Conservation (phyloP, 2,888 invertebrate genomes). For the Plagodis pulveraria region DNA sequence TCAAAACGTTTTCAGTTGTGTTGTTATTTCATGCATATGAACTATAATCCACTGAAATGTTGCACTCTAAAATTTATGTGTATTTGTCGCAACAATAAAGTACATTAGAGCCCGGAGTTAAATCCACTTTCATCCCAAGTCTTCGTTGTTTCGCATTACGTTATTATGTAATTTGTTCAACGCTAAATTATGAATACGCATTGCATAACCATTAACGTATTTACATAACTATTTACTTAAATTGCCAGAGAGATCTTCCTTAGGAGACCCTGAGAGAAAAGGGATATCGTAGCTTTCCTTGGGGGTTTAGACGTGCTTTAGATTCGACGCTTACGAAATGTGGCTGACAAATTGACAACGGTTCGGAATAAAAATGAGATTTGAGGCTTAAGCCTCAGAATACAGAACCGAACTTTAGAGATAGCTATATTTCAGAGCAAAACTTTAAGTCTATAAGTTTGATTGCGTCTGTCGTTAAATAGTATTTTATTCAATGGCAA, state of each 20-base stretch:
- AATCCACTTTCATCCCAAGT: slow-evolving; percentile 17
- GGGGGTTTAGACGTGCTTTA: slow-evolving; percentile 20
- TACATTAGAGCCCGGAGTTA: slow-evolving; percentile 14
- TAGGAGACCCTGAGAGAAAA: slow-evolving; percentile 4
- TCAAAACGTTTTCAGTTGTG: slow-evolving; percentile 14
- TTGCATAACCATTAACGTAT: slow-evolving; percentile 15
- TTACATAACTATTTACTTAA: slow-evolving; percentile 28
- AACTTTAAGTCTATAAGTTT: no score
- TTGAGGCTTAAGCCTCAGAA: slow-evolving; percentile 1
- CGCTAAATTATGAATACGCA: slow-evolving; percentile 9
- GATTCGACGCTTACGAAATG: slow-evolving; percentile 16
- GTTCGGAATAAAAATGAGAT: slow-evolving; percentile 12
- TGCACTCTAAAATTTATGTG: slow-evolving; percentile 15
- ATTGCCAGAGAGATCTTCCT: slow-evolving; percentile 20
- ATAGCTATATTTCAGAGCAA: no score
- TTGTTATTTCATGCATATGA: slow-evolving; percentile 22
- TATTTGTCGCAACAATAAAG: slow-evolving; percentile 30
- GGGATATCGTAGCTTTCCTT: slow-evolving; percentile 13
- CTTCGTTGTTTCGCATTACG: slow-evolving; percentile 6
- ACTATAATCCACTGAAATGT: slow-evolving; percentile 21
- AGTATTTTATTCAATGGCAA: no score
- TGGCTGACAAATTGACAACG: slow-evolving; percentile 26
- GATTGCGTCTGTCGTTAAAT: no score
- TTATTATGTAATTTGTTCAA: slow-evolving; percentile 9
- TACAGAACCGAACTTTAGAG: no score